Percentiles rank a stretch among this genome's conserved stretches.
phyloP scores from a whole-genome alignment of 1,140 invertebrate genomes.

The Chelonus insularis region DNA sequence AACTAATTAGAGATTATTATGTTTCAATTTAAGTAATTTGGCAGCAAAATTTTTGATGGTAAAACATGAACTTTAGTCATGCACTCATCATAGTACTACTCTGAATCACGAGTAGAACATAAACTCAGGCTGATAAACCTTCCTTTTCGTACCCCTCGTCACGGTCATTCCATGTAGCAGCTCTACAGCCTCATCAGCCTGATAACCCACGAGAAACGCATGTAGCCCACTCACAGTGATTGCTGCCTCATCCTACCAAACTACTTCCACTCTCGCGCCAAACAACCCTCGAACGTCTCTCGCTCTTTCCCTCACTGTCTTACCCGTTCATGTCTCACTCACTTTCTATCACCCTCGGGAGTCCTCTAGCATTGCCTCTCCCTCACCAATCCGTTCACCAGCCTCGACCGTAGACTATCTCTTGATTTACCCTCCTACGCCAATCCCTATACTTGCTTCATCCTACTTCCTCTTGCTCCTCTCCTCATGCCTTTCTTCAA shows the following conservation, averaged over 20 bases:
- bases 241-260: constrained; percentile 34
- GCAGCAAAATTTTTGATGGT: too few relatives aligned
- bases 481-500: constrained; percentile 38
- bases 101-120: constrained; percentile 21
- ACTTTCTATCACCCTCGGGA: constrained; percentile 5
- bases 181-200: constrained; percentile 32
- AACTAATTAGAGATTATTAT: too few relatives aligned
- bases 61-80: too few relatives aligned
- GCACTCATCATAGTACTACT: neutral
- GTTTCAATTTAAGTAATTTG: too few relatives aligned
- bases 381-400: constrained; percentile 15
- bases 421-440: constrained; percentile 4
- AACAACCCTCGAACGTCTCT: constrained; percentile 33
- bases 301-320: constrained; percentile 20
- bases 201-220: constrained; percentile 49
- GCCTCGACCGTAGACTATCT: neutral
- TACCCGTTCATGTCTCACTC: constrained; percentile 16
- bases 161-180: constrained; percentile 15
- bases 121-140: constrained; percentile 26
- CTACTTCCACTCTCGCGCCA: constrained; percentile 18
- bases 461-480: constrained; percentile 26
- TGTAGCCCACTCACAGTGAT: constrained; percentile 55
- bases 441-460: neutral
- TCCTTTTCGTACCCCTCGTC: constrained; percentile 25
- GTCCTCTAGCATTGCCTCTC: neutral